phyloP scores from a whole-genome alignment of 2,113 vertebrate genomes.

The Tupaia chinensis region DNA sequence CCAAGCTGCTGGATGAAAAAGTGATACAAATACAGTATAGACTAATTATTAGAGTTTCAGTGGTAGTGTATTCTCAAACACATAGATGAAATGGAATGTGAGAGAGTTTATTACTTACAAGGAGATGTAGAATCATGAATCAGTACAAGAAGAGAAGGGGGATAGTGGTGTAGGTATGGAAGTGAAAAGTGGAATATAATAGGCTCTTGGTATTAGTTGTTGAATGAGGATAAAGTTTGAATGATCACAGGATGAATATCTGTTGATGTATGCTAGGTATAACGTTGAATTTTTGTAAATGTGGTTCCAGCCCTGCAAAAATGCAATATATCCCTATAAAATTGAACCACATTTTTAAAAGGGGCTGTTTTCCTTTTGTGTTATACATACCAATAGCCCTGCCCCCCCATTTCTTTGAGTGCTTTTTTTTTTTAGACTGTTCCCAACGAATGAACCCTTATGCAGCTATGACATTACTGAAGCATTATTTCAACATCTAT shows the following conservation, averaged over 20 bases:
- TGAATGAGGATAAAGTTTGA: constrained; percentile 49
- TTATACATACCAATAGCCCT: neutral
- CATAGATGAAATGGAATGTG: neutral
- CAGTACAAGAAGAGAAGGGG: neutral
- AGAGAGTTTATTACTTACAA: neutral
- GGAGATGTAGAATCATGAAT: constrained; percentile 14
- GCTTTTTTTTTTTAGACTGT: neutral
- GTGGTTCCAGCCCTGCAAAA: constrained; percentile 39
- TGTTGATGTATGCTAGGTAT: neutral
- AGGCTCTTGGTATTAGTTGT: constrained; percentile 20
- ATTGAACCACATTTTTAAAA: constrained; percentile 9
- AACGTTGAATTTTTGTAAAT: constrained; percentile 30
- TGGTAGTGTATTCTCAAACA: constrained; percentile 28
- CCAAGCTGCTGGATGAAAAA: neutral
- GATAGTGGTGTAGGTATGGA: neutral
- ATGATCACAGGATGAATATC: constrained; percentile 22
- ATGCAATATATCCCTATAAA: constrained; percentile 27
- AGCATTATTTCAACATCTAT: constrained; percentile 5
- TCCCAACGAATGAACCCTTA: neutral
- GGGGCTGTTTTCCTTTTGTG: neutral
- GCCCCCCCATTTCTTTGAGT: constrained; percentile 3
- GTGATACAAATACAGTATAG: constrained; percentile 7
- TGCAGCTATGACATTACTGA: neutral
- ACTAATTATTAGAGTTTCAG: neutral
- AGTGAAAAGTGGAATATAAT: constrained; percentile 26